Base-by-base conservation (phyloP, 2,797 vertebrate species). In the Notolabrus celidotus region DNA sequence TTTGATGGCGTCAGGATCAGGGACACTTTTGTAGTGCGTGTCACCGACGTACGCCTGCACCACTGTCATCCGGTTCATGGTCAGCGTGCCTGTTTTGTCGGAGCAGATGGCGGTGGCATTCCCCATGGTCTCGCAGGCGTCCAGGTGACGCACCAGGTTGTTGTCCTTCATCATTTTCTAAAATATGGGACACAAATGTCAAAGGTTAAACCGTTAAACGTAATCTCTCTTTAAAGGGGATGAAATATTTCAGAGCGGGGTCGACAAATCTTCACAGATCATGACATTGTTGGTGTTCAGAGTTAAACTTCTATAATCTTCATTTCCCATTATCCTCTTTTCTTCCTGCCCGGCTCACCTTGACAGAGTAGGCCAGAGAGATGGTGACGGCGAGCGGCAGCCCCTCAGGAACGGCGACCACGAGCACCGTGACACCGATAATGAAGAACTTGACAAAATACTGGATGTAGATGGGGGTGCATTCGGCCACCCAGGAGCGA, bases 91-190 rank as follows among this genome's bases (percentile, higher is more conserved):
- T 0, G 97, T 99, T 92, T 99, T 99, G 89, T 99, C 98, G 0
- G 97, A 99, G 86, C 98, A 99, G 90, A 99, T 99, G 84, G 98
- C 97, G 0, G 98, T 99, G 77, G 98, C 97, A 0, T 99, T 99
- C 75, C 97, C 97, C 97, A 99, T 99, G 1, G 97, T 99, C 90
- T 99, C 98, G 0, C 97, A 99, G 0, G 97, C 97, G 0, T 99
- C 97, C 92, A 99, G 74, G 85, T 99, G 97, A 36, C 98, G 94
- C 54, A 99, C 97, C 41, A 99, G 91, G 91, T 99, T 99, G 82
- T 99, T 99, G 90, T 99, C 98, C 83, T 97, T 99, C 98, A 99
- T 99, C 98, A 99, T 99, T 99, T 99, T 99, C 97, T 99, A 81
- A 67, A 55, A 61, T n/a, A 68, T 0, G 7, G 22, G 5, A 47